Conservation (phyloP, 2,113 vertebrate genomes). For the Corynorhinus townsendii region DNA sequence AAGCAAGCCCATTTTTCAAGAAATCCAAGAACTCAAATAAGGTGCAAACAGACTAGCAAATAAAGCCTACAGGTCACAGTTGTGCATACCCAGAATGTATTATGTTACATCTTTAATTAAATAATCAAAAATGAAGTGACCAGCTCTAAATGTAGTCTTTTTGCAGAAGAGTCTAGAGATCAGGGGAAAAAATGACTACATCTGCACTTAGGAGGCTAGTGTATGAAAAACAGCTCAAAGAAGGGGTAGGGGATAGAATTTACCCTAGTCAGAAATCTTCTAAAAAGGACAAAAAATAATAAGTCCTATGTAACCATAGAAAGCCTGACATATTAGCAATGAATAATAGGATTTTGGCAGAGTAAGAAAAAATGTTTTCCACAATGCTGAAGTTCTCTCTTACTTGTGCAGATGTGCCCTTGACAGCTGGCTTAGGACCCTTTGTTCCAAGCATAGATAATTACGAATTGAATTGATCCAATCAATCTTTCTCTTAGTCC, state of each 20-base stretch:
- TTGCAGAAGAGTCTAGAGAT: neutral
- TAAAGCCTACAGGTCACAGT: neutral
- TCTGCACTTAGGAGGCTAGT: neutral
- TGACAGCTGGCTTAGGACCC: neutral
- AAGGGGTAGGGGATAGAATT: neutral
- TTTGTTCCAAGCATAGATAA: neutral
- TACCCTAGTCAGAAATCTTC: neutral
- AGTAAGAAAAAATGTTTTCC: neutral
- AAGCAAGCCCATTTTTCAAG: neutral
- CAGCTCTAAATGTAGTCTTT: neutral
- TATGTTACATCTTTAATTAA: neutral
- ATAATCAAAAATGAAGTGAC: neutral
- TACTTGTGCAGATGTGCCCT: fast-evolving
- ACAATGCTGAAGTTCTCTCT: neutral
- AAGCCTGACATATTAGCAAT: neutral
- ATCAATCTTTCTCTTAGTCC: neutral
- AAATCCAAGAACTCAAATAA: neutral
- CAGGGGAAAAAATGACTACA: neutral
- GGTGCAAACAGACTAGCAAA: neutral
- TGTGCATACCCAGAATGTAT: neutral
- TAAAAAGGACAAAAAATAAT: neutral
- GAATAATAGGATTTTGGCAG: neutral
- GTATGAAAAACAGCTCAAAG: neutral
- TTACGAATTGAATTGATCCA: neutral
- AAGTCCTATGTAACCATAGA: neutral